phyloP scores from a whole-genome alignment of 92 coral and sea anemone genomes.

The Epizoanthus ramosus region DNA sequence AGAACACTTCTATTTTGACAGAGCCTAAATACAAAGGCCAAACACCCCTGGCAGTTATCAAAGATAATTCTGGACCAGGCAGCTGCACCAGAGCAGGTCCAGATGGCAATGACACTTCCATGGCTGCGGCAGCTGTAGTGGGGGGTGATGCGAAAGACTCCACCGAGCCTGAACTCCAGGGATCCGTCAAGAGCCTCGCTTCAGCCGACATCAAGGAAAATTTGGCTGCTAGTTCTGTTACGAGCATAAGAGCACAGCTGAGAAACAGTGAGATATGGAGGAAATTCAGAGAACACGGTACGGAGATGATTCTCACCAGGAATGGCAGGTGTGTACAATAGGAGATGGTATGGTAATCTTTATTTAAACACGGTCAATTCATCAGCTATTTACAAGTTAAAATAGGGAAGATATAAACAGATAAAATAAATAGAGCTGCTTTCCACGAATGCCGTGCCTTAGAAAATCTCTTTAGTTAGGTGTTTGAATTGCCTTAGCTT shows the following conservation, averaged over 20 bases:
- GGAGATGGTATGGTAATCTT: too few species aligned
- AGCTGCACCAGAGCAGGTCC: neutral
- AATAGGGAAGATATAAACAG: too few species aligned
- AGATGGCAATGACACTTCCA: neutral
- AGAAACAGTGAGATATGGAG: constrained; percentile 15
- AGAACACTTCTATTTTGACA: neutral
- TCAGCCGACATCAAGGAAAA: too few species aligned
- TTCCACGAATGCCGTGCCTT: too few species aligned
- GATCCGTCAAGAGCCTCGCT: too few species aligned
- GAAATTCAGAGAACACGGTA: constrained; percentile 15
- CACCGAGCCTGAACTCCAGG: too few species aligned
- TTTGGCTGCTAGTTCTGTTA: neutral
- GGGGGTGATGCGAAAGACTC: too few species aligned
- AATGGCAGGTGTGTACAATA: constrained; percentile 15
- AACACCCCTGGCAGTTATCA: neutral
- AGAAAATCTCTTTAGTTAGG: too few species aligned
- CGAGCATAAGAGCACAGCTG: constrained; percentile 10
- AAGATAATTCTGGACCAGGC: neutral
- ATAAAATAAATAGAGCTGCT: too few species aligned
- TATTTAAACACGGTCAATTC: too few species aligned
- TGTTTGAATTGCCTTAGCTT: too few species aligned
- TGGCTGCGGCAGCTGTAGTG: neutral
- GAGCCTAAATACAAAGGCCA: neutral
- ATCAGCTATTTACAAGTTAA: too few species aligned
- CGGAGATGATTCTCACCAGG: constrained; percentile 36